These are phyloP conservation scores for Rattus rattus DNA, from an alignment of 2,113 vertebrate species.

Conservation along the genomic window DNA sequence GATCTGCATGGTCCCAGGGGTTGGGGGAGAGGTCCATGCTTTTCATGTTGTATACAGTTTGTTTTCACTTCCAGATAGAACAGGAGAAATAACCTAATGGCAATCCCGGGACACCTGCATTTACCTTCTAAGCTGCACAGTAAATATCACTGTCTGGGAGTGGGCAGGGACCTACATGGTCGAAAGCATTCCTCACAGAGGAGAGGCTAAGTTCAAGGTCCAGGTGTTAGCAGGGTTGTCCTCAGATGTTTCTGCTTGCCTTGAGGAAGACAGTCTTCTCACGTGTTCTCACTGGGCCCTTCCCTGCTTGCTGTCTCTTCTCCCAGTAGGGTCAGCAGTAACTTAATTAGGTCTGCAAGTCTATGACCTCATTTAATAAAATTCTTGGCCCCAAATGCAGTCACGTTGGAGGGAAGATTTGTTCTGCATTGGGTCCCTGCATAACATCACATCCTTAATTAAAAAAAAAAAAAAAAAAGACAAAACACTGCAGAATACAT, in stretches of 20 bases:
- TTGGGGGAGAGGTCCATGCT: too few species aligned
- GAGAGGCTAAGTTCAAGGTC: background rate
- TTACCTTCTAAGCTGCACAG: background rate
- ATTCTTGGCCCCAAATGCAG: background rate
- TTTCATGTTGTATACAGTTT: background rate
- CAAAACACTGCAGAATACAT: background rate
- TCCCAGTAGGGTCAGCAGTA: background rate
- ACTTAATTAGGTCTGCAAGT: background rate
- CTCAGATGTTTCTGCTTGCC: background rate
- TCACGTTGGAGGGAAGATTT: background rate
- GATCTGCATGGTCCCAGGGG: background rate
- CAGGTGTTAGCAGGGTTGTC: background rate
- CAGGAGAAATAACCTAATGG: background rate
- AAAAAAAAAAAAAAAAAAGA: background rate
- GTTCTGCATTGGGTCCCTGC: background rate
- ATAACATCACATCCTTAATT: background rate
- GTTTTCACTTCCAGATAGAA: background rate
- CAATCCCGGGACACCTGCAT: background rate
- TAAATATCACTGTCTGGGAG: background rate
- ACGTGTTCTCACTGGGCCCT: background rate
- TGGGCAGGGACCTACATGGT: background rate
- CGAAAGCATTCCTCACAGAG: background rate
- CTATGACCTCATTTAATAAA: background rate
- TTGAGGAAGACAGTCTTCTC: background rate
- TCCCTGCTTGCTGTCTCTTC: background rate